Base-by-base conservation (phyloP, 2,888 invertebrate genomes). In the Vanessa cardui region DNA sequence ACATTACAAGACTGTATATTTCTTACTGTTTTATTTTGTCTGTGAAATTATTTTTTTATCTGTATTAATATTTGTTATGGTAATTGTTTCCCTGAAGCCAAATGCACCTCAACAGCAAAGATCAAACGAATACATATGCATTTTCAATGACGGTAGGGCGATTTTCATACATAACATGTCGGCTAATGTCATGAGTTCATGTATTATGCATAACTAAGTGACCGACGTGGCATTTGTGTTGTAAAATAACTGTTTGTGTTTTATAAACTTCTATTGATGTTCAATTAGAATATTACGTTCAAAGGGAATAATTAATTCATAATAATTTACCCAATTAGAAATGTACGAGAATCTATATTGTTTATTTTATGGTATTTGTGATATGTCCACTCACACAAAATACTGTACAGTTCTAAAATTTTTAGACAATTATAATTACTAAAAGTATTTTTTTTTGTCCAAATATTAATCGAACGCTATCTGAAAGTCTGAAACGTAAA, bases 51-150 rank as follows among this genome's bases (percentile, higher is more conserved):
- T 12, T 26, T 26, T 39, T 12, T 39, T 12, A 39, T 39, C 39
- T 39, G 39, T 31, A 54, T 54, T 16, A 54, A 54, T 54, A 54
- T 54, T 54, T 31, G 16, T 31, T n/a, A n/a, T 6, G 16, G n/a
- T n/a, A 33, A 54, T n/a, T 54, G 39, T 54, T 9, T 26, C 56
- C 33, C 18, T 33, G 18, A 18, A 56, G 9, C 18, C 33, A 56
- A 33, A 49, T 49, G 18, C n/a, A 45, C 39, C 46, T 20, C 59
- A 8, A 52, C 18, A 52, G 52, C 52, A 26, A 52, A 52, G 45
- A 31, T 45, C 64, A 64, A 58, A 59, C 64, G 49, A 64, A 54
- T n/a, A 39, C 56, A 56, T 9, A 46, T 64, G 64, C 59, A 64
- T 64, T 59, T 64, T 64, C 21, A 58, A 64, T 59, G 26, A 31